Base-by-base conservation (phyloP, 2,113 vertebrate species). In the Pluvialis apricaria region DNA sequence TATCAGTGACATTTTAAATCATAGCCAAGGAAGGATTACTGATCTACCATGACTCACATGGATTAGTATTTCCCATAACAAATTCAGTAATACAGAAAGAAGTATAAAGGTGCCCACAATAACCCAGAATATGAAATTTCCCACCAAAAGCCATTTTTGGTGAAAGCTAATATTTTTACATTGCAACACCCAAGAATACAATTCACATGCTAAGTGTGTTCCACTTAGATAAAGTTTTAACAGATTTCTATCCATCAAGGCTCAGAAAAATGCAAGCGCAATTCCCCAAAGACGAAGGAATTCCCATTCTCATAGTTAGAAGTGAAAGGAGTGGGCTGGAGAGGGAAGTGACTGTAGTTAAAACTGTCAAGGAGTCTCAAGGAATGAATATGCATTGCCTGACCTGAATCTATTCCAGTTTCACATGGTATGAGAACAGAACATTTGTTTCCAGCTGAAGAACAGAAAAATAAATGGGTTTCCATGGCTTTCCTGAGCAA, bases 321-420 rank as follows among this genome's bases (percentile, higher is more conserved):
- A 70, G 42, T 52, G 64, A 95, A 96, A 95, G 82, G 90, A 96
- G 93, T 91, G 84, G 91, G 95, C 62, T 85, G 92, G 25, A 96
- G 89, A 95, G 82, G 75, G 78, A 96, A 96, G 75, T 86, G 25
- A 86, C 84, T 92, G 31, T 5, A 91, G 88, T 85, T 92, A 82
- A 78, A 94, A 75, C 55, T 82, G 71, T 86, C 89, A 93, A 93
- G 92, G 87, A 96, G 51, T 77, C 93, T 95, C 82, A 82, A 79
- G 77, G 71, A 95, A 92, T 75, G 87, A 96, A 92, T 82, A 89
- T 19, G 17, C 58, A 80, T 73, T 95, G 86, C 58, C 82, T 94
- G 87, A 91, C 82, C 89, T 91, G 87, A 97, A 95, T 78, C 84
- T 77, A 71, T 83, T 97, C 96, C 93, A 96, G 78, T 96, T 95